Conservation (phyloP, 2,113 vertebrate species). For the Harpagus bidentatus region DNA sequence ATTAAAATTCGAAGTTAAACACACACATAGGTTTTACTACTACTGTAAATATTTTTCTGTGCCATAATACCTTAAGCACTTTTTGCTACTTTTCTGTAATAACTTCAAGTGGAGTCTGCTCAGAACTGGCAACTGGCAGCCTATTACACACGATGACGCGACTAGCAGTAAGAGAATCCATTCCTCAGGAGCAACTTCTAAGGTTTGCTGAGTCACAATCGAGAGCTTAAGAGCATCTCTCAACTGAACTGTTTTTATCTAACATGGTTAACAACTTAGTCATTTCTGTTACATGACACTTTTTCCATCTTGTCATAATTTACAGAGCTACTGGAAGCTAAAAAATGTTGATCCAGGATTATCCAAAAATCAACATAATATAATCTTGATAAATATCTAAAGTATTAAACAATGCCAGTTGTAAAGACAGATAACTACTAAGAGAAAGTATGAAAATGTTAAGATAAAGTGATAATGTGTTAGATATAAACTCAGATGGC, state of each 20-base stretch:
- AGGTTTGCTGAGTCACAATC: neutral
- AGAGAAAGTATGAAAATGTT: neutral
- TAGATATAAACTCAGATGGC: slow-evolving; percentile 5
- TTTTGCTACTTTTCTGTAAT: neutral
- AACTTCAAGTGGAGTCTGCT: neutral
- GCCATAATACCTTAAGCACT: neutral
- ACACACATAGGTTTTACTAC: neutral
- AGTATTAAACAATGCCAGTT: neutral
- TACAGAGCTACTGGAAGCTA: neutral
- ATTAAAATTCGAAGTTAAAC: neutral
- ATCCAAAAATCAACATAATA: neutral
- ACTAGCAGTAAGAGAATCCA: neutral
- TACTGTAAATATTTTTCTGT: neutral
- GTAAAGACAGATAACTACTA: neutral
- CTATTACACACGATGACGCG: accelerated
- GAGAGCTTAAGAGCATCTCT: neutral
- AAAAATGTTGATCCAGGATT: neutral
- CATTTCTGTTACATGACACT: neutral
- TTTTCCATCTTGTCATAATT: neutral
- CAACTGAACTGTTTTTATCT: neutral
- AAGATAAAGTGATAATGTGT: neutral
- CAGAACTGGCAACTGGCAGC: neutral
- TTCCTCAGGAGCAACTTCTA: neutral
- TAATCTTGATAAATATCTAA: neutral
- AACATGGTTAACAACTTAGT: neutral